Base-by-base conservation (phyloP, 2,888 invertebrate genomes). In the Idaea aversata region DNA sequence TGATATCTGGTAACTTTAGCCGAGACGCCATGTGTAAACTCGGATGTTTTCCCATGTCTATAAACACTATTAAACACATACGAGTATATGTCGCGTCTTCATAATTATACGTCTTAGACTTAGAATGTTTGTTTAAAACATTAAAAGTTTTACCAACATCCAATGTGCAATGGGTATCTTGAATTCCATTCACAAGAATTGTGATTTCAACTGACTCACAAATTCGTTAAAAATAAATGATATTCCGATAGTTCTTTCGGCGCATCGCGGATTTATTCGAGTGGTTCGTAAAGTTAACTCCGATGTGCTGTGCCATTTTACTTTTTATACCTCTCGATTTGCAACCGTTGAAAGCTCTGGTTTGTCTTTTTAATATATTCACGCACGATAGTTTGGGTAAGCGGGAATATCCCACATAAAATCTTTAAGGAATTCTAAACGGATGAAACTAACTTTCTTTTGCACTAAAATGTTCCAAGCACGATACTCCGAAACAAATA, bases 81-180 rank as follows among this genome's bases (percentile, higher is more conserved):
- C 10, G 47, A 47, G 7, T 79, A 77, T 80, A 81, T 81, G 71
- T 75, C 77, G 77, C 75, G 13, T 78, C 77, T 79, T 81, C 80
- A 82, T 77, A 77, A 73, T 81, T 77, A 76, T 73, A 75, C 73
- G 77, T 82, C 82, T 83, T n/a, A n/a, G n/a, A n/a, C n/a, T n/a
- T n/a, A n/a, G n/a, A n/a, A n/a, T n/a, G n/a, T n/a, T n/a, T n/a
- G n/a, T n/a, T 66, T 81, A 79, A 47, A 47, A 47, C 47, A 13
- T 13, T 47, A 47, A 47, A 47, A 47, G 25, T 25, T 6, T 6
- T 47, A 47, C 47, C 47, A 10, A 47, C 7, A 47, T 81, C 78
- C 80, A 80, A 84, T 82, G 77, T 72, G 73, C 77, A 81, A 80
- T 80, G 80, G 83, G 81, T 81, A 79, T 81, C 78, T 77, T 75